A percentile compares a stretch with the other conserved stretches of the same genome.
Conservation (phyloP, 2,888 invertebrate genomes). For the Amblyjoppa fuscipennis region DNA sequence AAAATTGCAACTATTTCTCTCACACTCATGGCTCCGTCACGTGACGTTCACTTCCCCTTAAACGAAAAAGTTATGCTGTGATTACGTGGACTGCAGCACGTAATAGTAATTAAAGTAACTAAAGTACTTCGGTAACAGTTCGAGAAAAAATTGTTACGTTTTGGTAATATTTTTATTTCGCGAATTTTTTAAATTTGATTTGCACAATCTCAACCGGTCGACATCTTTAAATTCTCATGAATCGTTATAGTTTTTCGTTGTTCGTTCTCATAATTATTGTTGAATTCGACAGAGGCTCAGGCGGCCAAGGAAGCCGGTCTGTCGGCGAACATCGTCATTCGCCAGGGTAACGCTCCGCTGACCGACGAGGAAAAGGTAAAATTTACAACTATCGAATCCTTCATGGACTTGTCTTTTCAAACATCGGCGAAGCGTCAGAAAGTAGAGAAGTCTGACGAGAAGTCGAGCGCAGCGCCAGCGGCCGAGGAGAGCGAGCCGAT, state of each 20-base stretch:
- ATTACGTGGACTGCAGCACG: too few relatives aligned
- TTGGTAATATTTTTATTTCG: neutral
- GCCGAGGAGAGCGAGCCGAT: constrained; percentile 75
- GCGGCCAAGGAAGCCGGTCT: constrained; percentile 93
- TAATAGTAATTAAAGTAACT: too few relatives aligned
- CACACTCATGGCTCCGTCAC: too few relatives aligned
- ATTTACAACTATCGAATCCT: constrained; percentile 88
- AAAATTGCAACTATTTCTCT: too few relatives aligned
- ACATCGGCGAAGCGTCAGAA: constrained; percentile 81
- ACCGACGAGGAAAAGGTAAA: constrained; percentile 87
- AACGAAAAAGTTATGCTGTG: too few relatives aligned
- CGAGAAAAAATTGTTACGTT: too few relatives aligned
- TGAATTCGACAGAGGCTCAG: constrained; percentile 89
- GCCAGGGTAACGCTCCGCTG: constrained; percentile 93
- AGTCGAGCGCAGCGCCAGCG: constrained; percentile 55
- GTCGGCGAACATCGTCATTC: constrained; percentile 89
- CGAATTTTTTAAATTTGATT: neutral
- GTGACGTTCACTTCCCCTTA: too few relatives aligned
- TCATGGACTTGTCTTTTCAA: constrained; percentile 87
- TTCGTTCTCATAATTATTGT: constrained; percentile 50
- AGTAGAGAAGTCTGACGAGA: constrained; percentile 73
- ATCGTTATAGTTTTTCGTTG: neutral
- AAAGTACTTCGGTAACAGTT: too few relatives aligned
- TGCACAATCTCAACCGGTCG: neutral
- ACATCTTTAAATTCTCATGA: neutral